phyloP scores from a whole-genome alignment of 2,113 vertebrate genomes.

The Lycaon pictus region DNA sequence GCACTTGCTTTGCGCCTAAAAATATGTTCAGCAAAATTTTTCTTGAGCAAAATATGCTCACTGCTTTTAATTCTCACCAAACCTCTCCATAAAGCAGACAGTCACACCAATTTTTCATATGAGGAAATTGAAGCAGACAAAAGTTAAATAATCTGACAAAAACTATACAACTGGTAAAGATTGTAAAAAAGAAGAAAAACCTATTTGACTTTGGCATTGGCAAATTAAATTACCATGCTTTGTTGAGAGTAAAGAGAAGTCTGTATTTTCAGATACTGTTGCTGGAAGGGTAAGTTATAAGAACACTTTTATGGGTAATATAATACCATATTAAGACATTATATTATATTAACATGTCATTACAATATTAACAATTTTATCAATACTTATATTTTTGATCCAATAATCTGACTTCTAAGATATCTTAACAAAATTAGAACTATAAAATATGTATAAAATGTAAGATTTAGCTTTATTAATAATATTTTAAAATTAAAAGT shows the following conservation, averaged over 20 bases:
- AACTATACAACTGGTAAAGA: not conserved
- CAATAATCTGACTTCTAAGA: not conserved
- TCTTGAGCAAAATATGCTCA: not conserved
- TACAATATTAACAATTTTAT: not conserved
- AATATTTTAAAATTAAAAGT: not conserved
- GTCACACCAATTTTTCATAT: not conserved
- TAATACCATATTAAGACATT: not conserved
- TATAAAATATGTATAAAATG: not conserved
- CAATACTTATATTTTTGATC: not conserved
- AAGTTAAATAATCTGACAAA: not conserved
- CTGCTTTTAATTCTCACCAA: not conserved
- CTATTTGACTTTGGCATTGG: not conserved
- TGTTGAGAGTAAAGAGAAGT: not conserved
- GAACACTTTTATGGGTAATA: not conserved
- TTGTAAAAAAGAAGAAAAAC: not conserved
- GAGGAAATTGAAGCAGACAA: conserved; percentile 9
- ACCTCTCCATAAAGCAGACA: not conserved
- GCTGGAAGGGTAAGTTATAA: not conserved
- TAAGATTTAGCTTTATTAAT: not conserved
- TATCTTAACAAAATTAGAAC: not conserved
- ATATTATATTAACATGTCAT: no score
- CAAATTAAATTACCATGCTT: not conserved
- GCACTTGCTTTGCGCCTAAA: not conserved
- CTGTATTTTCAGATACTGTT: not conserved
- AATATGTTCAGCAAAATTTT: not conserved